phyloP scores from a whole-genome alignment of 2,797 vertebrate species.

The Rhyacichthys aspro region DNA sequence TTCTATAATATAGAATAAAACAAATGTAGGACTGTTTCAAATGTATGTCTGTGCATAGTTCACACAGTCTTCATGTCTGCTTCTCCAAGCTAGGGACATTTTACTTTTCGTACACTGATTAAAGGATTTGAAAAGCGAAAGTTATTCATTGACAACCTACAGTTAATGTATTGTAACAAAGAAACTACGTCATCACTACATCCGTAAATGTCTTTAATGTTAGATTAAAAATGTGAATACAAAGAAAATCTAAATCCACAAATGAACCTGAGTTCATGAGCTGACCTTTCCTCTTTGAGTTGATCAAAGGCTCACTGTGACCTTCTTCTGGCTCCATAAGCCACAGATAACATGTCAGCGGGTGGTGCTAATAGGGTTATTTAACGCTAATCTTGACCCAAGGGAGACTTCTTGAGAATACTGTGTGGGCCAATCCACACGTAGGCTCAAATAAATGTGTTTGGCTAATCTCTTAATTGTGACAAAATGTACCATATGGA shows the following conservation, averaged over 20 bases:
- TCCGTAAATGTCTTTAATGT: too few relatives aligned
- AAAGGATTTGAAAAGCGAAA: constrained; percentile 1
- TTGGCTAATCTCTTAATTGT: neutral
- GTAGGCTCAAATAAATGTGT: neutral
- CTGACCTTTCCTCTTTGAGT: constrained; percentile 48
- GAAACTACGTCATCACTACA: too few relatives aligned
- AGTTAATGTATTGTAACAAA: too few relatives aligned
- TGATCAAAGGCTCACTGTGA: constrained; percentile 65
- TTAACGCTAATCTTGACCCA: constrained; percentile 67
- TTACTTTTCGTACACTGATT: neutral
- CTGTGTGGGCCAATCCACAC: constrained; percentile 15
- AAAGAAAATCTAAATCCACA: constrained; percentile 34
- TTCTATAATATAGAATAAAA: too few relatives aligned
- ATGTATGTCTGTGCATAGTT: too few relatives aligned
- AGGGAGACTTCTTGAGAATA: constrained; percentile 49
- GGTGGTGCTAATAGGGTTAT: constrained; percentile 77
- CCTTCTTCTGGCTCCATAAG: constrained; percentile 70
- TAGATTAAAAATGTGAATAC: constrained; percentile 2
- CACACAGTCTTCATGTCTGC: too few relatives aligned
- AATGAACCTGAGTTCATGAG: constrained; percentile 41
- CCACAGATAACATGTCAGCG: constrained; percentile 67
- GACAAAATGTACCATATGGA: neutral
- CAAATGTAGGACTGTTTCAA: too few relatives aligned
- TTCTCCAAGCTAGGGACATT: too few relatives aligned
- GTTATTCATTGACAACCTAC: neutral